Evolutionary conservation across 2,113 vertebrate genomes (phyloP), one percentile per base, ranked within the genome.

Genomic region (Petromus typicus): DNA sequence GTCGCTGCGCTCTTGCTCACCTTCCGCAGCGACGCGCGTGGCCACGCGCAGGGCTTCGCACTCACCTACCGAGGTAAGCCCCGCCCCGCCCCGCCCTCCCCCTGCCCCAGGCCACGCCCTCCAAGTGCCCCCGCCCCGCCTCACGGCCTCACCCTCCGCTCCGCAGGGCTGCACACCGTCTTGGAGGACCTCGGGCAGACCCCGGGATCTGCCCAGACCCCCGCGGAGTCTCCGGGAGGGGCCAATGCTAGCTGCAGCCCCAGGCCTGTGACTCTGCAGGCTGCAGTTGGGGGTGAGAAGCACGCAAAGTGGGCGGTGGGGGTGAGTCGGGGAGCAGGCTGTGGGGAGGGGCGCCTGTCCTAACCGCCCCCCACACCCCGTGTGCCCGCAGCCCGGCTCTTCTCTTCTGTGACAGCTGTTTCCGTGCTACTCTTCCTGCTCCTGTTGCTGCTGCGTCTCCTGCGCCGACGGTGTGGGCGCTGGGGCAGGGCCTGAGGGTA

Each of bases 1-100:
- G 61, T 96, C 1, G 27, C 96, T 3, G 88, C 71, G 22, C 93
- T 98, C 40, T 66, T 86, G 73, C 95, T 98, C 69, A 95, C 83
- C 45, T 98, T 98, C 96, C 96, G 69, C 32, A 98, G 98, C 18
- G 97, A 98, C 57, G 96, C 95, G 8, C 94, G 96, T 2, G 95
- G 97, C 80, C 97, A 97, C 12, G 98, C 96, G 13, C 98, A 97
- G 81, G 98, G 98, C 80, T 98, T 98, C 81, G 98, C 97, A 12
- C 93, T 98, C 64, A 81, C 96, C 61, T 98, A 97, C 91, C 97
- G 93, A 22, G 98, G 98, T 98, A 92, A 94, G 83, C 57, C 45
- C 5, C 23, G 63, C 18, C 22, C 40, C 23, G 5, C 11, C n/a
- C 22, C 18, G 14, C 8, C 1, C 13, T 10, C 6, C 1, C 20